Evolutionary conservation across 23 tunicate genomes (phyloP), one percentile per base, ranked within the genome.

Genomic region (Diplosoma virens): DNA sequence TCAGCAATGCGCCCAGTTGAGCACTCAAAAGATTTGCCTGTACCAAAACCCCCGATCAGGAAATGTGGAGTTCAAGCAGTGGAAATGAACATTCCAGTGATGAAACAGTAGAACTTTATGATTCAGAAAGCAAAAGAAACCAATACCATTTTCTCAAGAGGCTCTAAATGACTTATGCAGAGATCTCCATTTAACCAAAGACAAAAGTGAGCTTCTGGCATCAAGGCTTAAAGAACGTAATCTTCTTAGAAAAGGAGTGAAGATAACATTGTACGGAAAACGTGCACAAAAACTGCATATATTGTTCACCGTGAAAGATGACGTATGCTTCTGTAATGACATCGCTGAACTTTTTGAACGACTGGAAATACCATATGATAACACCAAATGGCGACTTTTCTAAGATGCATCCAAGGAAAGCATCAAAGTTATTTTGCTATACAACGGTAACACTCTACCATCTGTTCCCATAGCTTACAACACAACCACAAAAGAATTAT

Each of bases 151-250:
- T 64, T 64, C 71, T 36, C 77, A 71, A 71, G 28, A 16, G 17
- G 41, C 31, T 25, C 60, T 71, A 27, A 71, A 71, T 1, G 77
- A 71, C 58, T 33, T 71, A 24, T 24, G 30, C 25, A 41, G 77
- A 46, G 77, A 71, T 37, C 58, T 37, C 14, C n/a, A 71, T 41
- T 41, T 71, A 25, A 27, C 60, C 58, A 71, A 71, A 37, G 77
- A 71, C 31, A 41, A 37, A 36, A 33, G 41, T 27, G 58, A 71
- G 36, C 56, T 71, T 71, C 25, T 71, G 58, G 37, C 41, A 25
- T 71, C 77, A 41, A 71, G 77, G 58, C 58, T 71, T 17, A 41
- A 71, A 25, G 58, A 71, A 71, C 30, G 58, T 31, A 71, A 71
- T 41, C 77, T 71, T 41, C 77, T 71, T 0, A 0, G 25, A 71